Conservation (phyloP, 2,113 vertebrate genomes). For the Oceanites oceanicus region DNA sequence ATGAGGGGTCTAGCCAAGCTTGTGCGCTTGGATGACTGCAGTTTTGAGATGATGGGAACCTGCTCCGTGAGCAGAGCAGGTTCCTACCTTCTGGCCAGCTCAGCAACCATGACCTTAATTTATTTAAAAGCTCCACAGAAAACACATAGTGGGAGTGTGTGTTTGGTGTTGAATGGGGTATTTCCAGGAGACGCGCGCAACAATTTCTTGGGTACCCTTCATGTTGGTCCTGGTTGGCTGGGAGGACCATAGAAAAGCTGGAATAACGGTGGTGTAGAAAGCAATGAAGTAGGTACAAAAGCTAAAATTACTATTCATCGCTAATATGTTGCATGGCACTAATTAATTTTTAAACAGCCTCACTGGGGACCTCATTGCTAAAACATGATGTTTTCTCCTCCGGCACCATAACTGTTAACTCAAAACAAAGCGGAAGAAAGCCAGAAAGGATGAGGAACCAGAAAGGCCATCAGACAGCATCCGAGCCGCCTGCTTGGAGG, state of each 20-base stretch:
- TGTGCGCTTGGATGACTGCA: not conserved
- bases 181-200: not conserved
- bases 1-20: rapidly evolving
- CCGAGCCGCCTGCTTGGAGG: not conserved
- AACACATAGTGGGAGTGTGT: rapidly evolving
- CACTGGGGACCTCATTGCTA: constrained; percentile 60
- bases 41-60: not conserved
- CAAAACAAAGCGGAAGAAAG: constrained; percentile 40
- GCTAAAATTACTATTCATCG: constrained; percentile 42
- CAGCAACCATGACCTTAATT: not conserved
- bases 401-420: constrained; percentile 46
- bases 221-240: not conserved
- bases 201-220: not conserved
- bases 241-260: not conserved
- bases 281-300: not conserved
- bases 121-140: not conserved
- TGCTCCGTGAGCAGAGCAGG: not conserved
- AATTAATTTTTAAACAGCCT: constrained; percentile 74
- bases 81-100: not conserved
- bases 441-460: not conserved
- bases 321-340: constrained; percentile 39
- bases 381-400: constrained; percentile 69
- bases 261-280: not conserved
- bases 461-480: not conserved
- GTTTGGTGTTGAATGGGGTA: not conserved